Percentiles rank a stretch among this genome's conserved stretches.
Conservation (phyloP, 2,113 vertebrate species). For the Henicopernis longicauda region DNA sequence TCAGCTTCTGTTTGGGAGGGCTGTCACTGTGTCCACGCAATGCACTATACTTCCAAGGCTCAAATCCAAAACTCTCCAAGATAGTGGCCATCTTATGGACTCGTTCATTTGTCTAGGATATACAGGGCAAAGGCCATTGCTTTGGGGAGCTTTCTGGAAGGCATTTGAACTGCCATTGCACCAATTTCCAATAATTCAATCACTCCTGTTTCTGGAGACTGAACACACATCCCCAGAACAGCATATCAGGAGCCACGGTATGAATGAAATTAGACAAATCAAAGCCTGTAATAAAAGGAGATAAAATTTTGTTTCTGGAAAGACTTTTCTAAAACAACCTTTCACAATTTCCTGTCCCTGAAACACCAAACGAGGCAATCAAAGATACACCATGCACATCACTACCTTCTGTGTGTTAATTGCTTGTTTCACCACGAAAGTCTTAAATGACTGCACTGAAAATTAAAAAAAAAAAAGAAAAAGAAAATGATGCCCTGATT, state of each 20-base stretch:
- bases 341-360: neutral
- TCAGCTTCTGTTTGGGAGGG: neutral
- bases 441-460: neutral
- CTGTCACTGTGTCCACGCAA: rapidly evolving
- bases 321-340: neutral
- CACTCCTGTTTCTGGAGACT: neutral
- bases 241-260: neutral
- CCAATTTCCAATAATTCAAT: neutral
- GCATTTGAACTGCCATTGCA: neutral
- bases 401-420: neutral
- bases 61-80: neutral
- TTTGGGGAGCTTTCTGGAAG: neutral
- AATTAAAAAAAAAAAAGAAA: neutral
- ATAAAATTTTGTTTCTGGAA: neutral
- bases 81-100: neutral
- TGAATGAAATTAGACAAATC: neutral
- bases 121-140: neutral
- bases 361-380: neutral
- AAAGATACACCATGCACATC: neutral
- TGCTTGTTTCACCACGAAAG: neutral
- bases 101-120: neutral
- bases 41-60: neutral
- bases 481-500: neutral
- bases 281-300: neutral
- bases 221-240: neutral